Evolutionary conservation across 2,113 vertebrate species (phyloP).

Genomic region (Ancistrus triradiatus): DNA sequence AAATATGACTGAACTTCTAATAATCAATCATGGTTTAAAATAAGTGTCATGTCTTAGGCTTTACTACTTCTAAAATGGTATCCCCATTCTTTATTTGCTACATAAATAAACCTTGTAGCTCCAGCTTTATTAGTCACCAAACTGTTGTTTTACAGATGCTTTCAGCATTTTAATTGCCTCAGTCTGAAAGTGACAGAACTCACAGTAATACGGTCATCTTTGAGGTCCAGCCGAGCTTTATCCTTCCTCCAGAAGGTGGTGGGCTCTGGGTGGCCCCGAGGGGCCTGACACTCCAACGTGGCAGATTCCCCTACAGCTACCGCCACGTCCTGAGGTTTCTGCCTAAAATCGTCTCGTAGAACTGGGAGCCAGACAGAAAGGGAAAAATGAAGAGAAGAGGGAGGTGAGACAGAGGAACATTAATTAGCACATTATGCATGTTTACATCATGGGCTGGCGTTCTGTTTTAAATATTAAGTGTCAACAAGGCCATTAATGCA

Average conservation of each 20-base stretch:
- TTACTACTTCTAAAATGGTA: no score
- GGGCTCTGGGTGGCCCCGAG: slow-evolving; percentile 93
- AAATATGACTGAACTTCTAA: no score
- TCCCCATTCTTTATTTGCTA: no score
- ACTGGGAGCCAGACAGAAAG: slow-evolving; percentile 64
- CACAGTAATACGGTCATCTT: slow-evolving; percentile 93
- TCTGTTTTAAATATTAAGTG: background rate
- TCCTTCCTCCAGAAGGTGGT: slow-evolving; percentile 98
- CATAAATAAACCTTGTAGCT: no score
- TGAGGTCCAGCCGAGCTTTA: slow-evolving; percentile 90
- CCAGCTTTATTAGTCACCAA: no score
- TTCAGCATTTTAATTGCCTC: no score
- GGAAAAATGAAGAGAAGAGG: background rate
- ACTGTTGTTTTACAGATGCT: no score
- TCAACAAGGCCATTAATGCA: slow-evolving; percentile 22
- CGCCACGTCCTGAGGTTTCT: slow-evolving; percentile 93
- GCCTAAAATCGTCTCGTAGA: slow-evolving; percentile 94
- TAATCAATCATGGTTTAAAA: no score
- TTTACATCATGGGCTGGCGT: background rate
- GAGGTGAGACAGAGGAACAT: background rate
- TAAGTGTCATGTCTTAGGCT: no score
- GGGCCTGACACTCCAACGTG: slow-evolving; percentile 92
- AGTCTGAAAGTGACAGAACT: no score
- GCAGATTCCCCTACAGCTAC: slow-evolving; percentile 95
- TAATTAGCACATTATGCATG: slow-evolving; percentile 30